Evolutionary conservation across 2,113 vertebrate species (phyloP), one percentile per base, ranked within the genome.

Genomic region (Hypomesus transpacificus): DNA sequence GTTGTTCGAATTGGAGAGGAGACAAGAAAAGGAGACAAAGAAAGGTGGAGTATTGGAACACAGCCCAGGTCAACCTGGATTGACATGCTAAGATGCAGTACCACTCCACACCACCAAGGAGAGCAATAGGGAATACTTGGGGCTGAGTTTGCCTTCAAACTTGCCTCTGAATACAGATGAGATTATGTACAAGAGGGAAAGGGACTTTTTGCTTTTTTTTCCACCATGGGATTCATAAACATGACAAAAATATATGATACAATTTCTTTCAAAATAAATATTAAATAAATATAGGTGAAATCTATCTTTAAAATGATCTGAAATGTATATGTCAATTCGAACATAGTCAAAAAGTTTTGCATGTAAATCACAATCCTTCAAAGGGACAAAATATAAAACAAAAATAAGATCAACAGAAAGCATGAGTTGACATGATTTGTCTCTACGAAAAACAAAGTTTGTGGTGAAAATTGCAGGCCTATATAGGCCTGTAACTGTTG

Each of bases 41-140:
- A 76, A 62, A 21, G 39, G 39, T 46, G 74, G 65, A 78, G 54
- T 51, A 31, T 51, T 54, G 46, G 67, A 78, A 72, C 70, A 17
- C 69, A 58, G 74, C 73, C 78, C 76, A 82, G 59, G 69, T 70
- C 54, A 63, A 69, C 72, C 26, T 68, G 54, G 67, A 74, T 74
- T 74, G 54, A 73, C 76, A 77, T 14, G 62, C 90, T 92, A 90
- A 82, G 83, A 89, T 91, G 94, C 94, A 91, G 92, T 92, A 93
- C 88, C 94, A 92, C 89, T 90, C 91, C 70, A 92, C 72, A 83
- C 81, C 92, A 91, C 88, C 87, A 88, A 91, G 92, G 91, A 77
- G 77, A 59, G 64, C 64, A 79, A 82, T 90, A 91, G 80, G 64
- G 92, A 82, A 81, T 73, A 84, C 70, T 82, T 53, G 39, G 79